Base-by-base conservation (phyloP, 1,140 invertebrate genomes). In the Coelopa frigida region DNA sequence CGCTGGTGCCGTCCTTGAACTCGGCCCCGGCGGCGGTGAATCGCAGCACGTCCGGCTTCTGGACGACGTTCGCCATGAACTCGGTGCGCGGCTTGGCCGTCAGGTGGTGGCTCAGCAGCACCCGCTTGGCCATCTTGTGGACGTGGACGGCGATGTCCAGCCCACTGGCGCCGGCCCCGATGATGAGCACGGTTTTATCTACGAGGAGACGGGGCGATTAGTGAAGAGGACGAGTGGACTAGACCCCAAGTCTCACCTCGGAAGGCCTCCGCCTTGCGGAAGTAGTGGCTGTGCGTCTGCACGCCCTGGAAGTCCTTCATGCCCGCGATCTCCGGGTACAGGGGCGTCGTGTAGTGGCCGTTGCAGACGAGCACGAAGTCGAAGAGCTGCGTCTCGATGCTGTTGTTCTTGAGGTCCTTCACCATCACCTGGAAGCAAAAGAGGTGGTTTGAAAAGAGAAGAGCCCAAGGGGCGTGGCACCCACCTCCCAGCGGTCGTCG, bases 131-230 rank as follows among this genome's bases (percentile, higher is more conserved):
- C 12, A 75, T 76, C 12, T 60, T 56, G 20, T 83, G 78, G 48
- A 92, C 76, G 58, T 92, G 89, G 35, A 89, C 60, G 1, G 85
- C 78, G 36, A 94, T 82, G 67, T 94, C 90, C 75, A 84, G 78
- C 17, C 89, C 91, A n/a, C 89, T 94, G 7, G 88, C 83, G 10
- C 87, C 89, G 22, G 85, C 87, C 5, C 92, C 92, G 18, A 95
- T 66, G 24, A 94, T 79, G 1, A 87, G 71, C 0, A 94, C 87
- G 4, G 52, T 57, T 47, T 64, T 49, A 54, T 39, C 37, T 20
- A 12, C 6, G 5, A 22, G n/a, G 14, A 29, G 15, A 6, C 7
- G 26, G 31, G 31, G 29, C 11, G 21, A 42, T 10, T 5, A n/a
- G 27, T 29, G 7, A 29, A 29, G 27, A 29, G n/a, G 22, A 21